Evolutionary conservation across 2,888 invertebrate genomes (phyloP).

Genomic region (Chromoteleia sp.): DNA sequence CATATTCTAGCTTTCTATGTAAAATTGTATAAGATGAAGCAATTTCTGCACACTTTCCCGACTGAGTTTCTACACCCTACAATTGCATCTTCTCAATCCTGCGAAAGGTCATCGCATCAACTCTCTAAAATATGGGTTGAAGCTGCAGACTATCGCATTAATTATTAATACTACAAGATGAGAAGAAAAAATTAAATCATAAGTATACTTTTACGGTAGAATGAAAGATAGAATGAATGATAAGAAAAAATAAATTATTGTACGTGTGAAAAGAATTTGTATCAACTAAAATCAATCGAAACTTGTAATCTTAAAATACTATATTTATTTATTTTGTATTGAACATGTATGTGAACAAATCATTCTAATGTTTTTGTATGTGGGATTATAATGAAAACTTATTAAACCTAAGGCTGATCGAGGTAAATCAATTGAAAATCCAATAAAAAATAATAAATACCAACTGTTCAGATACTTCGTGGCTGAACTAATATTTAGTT

Average conservation of each 20-base stretch:
- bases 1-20: conserved; percentile 40
- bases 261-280: too few relatives aligned
- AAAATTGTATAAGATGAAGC: conserved; percentile 50
- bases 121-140: conserved; percentile 20
- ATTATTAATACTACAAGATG: conserved; percentile 29
- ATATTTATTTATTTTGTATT: too few relatives aligned
- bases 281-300: too few relatives aligned
- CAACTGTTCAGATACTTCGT: neutral
- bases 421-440: neutral
- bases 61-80: conserved; percentile 35
- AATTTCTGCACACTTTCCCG: conserved; percentile 36
- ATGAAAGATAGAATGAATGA: too few relatives aligned
- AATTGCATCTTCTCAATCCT: conserved; percentile 43
- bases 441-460: conserved; percentile 7
- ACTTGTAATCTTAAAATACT: too few relatives aligned
- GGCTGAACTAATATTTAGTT: neutral
- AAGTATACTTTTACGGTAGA: too few relatives aligned
- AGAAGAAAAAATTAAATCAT: neutral
- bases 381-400: neutral
- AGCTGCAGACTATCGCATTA: conserved; percentile 31
- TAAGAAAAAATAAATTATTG: too few relatives aligned
- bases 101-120: conserved; percentile 43
- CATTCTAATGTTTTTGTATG: neutral
- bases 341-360: too few relatives aligned
- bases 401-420: neutral